Base-by-base conservation (phyloP, 2,797 vertebrate species). In the Gallirallus australis region DNA sequence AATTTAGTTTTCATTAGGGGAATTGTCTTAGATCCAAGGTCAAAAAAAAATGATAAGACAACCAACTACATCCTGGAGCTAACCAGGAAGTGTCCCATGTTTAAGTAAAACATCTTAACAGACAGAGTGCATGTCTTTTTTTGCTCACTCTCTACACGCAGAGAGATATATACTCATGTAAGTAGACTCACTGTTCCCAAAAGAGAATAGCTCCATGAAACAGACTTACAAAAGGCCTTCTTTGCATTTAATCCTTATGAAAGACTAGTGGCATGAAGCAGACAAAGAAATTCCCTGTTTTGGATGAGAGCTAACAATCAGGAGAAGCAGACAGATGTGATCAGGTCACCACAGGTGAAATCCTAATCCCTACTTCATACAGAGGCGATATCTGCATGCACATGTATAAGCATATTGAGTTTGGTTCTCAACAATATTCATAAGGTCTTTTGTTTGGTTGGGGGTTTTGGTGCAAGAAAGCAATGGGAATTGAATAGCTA, bases 71-170 rank as follows among this genome's bases (percentile, higher is more conserved):
- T 86, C 48, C 35, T 89, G 19, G 84, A 86, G 11, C 14, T 48
- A 84, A 54, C 4, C n/a, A 66, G 9, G 12, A 25, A 77, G 12
- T 65, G 28, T 11, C 47, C 50, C 57, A 15, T 9, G 6, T 68
- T 65, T 76, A 61, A 52, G 20, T 5, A 75, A 61, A 47, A 20
- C 27, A 24, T 7, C 8, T 56, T 39, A 69, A 37, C 5, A 64
- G 2, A 4, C 8, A 31, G 5, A 64, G 6, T 5, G 9, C 0
- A 0, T 39, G 15, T 37, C 11, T 80, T 21, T 17, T 4, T 17
- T 5, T n/a, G 35, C 6, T 45, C 5, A 37, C 16, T 68, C 17
- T 15, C n/a, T 1, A 42, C 19, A 27, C 31, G 37, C 11, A 35
- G 15, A 68, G 1, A 45, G 11, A 42, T 15, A 40, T 10, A 63